Evolutionary conservation across 1,140 invertebrate species (phyloP).

Genomic region (Microplitis demolitor): DNA sequence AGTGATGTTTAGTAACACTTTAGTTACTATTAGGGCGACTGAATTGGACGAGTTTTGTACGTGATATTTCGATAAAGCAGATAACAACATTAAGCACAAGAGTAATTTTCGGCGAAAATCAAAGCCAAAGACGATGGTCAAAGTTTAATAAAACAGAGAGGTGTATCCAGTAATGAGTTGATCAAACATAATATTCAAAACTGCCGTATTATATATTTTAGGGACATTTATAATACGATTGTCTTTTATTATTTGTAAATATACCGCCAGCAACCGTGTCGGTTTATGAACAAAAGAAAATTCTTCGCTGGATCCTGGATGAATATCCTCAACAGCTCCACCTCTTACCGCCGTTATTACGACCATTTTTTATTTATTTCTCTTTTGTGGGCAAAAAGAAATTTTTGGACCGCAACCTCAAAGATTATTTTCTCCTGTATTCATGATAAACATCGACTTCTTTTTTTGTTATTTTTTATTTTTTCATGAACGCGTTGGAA

Average conservation of each 20-base stretch:
- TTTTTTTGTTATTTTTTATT: not conserved
- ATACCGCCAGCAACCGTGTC: not conserved
- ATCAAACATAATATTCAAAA: slow-evolving; percentile 37
- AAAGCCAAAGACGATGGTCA: no score
- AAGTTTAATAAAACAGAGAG: no score
- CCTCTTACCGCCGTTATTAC: slow-evolving; percentile 33
- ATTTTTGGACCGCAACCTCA: slow-evolving; percentile 20
- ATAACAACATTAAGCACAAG: no score
- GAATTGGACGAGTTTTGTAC: no score
- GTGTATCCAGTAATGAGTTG: slow-evolving; percentile 39
- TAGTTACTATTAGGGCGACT: no score
- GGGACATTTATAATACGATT: no score
- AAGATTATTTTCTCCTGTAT: slow-evolving; percentile 14
- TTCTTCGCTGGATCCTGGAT: slow-evolving; percentile 19
- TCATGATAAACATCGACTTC: slow-evolving; percentile 23
- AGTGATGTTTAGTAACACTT: not conserved
- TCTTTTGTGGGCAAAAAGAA: slow-evolving; percentile 30
- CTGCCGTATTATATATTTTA: no score
- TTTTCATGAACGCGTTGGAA: no score
- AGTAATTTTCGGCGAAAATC: no score
- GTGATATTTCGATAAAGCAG: no score
- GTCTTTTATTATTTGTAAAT: no score
- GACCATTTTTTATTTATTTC: slow-evolving; percentile 24
- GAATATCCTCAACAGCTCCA: slow-evolving; percentile 18
- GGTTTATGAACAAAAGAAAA: slow-evolving; percentile 29